Base-by-base conservation (phyloP, 2,888 invertebrate genomes). In the Molanna angustata region DNA sequence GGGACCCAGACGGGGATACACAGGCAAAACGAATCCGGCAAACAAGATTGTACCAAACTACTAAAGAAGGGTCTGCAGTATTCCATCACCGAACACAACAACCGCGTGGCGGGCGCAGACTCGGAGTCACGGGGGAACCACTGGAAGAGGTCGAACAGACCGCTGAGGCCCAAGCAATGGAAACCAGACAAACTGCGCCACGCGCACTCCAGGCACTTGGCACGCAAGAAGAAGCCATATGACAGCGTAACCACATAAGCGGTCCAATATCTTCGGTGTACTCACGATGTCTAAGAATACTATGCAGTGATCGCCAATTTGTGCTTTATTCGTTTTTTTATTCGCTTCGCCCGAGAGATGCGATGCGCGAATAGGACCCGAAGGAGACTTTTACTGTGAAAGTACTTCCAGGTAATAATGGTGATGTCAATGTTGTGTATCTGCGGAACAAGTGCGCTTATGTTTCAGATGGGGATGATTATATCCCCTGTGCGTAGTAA, bases 71-170 rank as follows among this genome's bases (percentile, higher is more conserved):
- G 80, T 63, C 75, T 7, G 21, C 27, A 32, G 14, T 81, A 82
- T 73, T 78, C 80, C 68, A 80, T 84, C 66, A 72, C 71, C 68
- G 71, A 74, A 63, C 84, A 84, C 77, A 84, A 84, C 71, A 70
- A 64, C 59, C 66, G 74, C 64, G 71, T 80, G 62, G 78, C 78
- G 52, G 78, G 76, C 63, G 74, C 62, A 59, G 66, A 63, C 19
- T 64, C 63, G n/a, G 64, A 63, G 71, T 17, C 16, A 7, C 18
- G n/a, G 14, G 14, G 11, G 14, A 33, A 33, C 33, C 69, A 66
- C 55, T 27, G 7, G 11, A 27, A 27, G 27, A 27, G 27, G 27
- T 11, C 27, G 60, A 74, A 72, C 67, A 27, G 27, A 7, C 65
- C 72, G 63, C 69, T 71, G 64, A 73, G 73, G 63, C 67, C 67